These are phyloP conservation scores for Eristalis tenax DNA, from an alignment of 2,888 invertebrate genomes.

Conservation along the genomic window DNA sequence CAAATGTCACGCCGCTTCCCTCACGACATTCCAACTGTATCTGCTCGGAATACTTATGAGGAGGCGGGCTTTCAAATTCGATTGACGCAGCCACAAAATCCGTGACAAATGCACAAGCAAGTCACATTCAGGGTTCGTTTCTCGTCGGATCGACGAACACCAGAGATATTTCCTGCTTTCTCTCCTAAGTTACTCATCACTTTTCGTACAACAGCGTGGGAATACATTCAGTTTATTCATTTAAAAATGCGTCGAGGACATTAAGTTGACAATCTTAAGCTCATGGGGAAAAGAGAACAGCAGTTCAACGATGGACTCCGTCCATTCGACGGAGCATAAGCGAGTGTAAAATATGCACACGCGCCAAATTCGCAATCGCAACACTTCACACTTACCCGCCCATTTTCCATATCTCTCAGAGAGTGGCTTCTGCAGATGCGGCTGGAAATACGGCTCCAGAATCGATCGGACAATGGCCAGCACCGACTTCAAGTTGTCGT, in stretches of 20 bases:
- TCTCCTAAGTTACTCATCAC: no score
- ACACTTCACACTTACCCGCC: constrained; percentile 87
- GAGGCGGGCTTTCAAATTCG: no score
- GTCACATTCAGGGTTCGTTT: not conserved
- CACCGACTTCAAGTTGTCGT: constrained; percentile 84
- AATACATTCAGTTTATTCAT: no score
- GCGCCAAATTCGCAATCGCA: not conserved
- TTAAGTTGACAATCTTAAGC: no score
- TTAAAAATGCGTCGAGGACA: no score
- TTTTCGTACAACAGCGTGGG: no score
- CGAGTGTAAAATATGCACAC: no score
- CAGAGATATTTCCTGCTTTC: no score
- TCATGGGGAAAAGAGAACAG: no score
- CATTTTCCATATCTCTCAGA: constrained; percentile 89
- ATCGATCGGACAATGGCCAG: constrained; percentile 84
- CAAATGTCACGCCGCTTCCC: not conserved
- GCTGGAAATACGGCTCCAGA: constrained; percentile 86
- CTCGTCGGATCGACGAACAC: not conserved
- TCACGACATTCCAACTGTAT: not conserved
- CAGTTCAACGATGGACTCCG: no score
- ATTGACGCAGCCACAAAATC: not conserved
- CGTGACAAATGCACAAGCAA: not conserved
- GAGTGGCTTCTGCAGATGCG: constrained; percentile 84
- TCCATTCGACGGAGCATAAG: no score
- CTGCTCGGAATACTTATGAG: not conserved